phyloP scores from a whole-genome alignment of 2,113 vertebrate species.

The Mystacornis crossleyi region DNA sequence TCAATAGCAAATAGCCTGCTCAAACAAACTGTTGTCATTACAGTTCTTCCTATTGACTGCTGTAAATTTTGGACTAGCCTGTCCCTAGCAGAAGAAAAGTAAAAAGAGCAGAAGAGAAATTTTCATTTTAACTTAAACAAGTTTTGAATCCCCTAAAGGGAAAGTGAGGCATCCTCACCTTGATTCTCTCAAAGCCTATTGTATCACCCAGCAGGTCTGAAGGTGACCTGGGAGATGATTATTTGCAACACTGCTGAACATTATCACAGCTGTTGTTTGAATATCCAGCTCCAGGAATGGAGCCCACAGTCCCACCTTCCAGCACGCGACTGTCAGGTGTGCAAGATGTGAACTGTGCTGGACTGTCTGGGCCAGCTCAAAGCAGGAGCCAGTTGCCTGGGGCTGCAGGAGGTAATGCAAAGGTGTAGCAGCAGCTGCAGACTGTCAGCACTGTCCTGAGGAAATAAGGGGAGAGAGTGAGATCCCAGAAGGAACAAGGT shows the following conservation, averaged over 20 bases:
- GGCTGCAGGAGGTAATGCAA: background rate
- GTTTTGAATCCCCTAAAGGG: background rate
- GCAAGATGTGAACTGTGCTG: background rate
- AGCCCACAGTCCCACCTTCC: background rate
- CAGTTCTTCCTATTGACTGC: background rate
- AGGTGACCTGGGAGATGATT: background rate
- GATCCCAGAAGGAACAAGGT: background rate
- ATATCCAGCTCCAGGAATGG: background rate
- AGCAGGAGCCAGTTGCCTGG: background rate
- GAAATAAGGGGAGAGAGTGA: background rate
- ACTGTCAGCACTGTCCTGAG: background rate
- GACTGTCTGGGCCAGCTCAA: background rate
- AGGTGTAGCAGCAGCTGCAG: background rate
- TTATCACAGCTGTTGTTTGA: background rate
- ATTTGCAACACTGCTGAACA: background rate
- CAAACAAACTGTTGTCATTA: background rate
- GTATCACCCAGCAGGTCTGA: background rate
- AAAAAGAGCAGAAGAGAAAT: background rate
- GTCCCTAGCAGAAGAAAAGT: background rate
- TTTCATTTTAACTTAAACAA: background rate
- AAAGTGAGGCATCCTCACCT: background rate
- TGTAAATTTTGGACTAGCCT: background rate
- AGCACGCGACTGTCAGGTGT: background rate
- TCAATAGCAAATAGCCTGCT: background rate
- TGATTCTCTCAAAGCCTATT: background rate